Base-by-base conservation (phyloP, 2,888 invertebrate genomes). In the Clistopyga incitator region DNA sequence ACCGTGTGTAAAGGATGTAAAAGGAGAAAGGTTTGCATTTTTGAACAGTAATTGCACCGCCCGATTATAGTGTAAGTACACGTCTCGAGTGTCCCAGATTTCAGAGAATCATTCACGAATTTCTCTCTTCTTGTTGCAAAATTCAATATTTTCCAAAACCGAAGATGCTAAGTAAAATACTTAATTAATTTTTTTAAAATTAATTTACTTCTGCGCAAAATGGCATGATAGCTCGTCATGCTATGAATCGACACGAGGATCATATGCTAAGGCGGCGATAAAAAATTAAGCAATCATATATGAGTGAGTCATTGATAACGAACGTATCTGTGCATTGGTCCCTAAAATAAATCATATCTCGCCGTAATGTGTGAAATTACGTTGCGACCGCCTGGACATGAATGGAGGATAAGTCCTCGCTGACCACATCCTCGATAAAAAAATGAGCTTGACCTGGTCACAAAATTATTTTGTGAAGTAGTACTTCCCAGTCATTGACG, bases 291-390 rank as follows among this genome's bases (percentile, higher is more conserved):
- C 13, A 54, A 52, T 1, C 1, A 23, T 8, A 13, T 13, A 18
- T 29, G 38, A 38, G 0, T 38, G 10, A 10, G 34, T 23, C 20
- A 52, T 38, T 18, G 70, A 70, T 20, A 56, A 23, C 1, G 15
- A 15, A 23, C 20, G 23, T 2, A 23, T 23, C 15, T 15, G 25
- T 3, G 56, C 3, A 11, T 54, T 56, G 56, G 15, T 38, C 8
- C 38, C 15, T 54, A 23, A 38, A 42, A 42, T 42, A 71, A 71
- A 42, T n/a, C 20, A 42, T 38, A 71, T 71, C 42, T 54, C 38
- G 54, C 13, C n/a, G n/a, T n/a, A n/a, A n/a, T 20, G 23, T 38
- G 38, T 38, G 42, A 20, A 71, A 68, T 25, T 68, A 18, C 38
- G 11, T 18, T 11, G 70, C 38, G 54, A 15, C 13, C 6, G 20